These are phyloP conservation scores for Drosophila gaucha DNA, from an alignment of 2,888 invertebrate species.

Conservation along the genomic window DNA sequence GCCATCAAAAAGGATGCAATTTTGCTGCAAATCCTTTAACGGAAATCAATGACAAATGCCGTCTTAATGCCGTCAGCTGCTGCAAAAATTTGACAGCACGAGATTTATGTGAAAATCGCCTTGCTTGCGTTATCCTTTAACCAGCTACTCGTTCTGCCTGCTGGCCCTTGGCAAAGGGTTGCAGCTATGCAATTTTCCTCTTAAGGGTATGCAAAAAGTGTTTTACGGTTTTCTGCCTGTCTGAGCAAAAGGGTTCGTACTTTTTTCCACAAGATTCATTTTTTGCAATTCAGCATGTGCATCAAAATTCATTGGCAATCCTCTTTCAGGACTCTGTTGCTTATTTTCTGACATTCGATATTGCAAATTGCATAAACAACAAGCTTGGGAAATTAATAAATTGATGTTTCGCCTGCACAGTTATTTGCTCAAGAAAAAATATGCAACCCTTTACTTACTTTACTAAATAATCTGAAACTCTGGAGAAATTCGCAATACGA, in stretches of 20 bases:
- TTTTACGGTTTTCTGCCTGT: constrained; percentile 71
- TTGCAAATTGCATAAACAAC: constrained; percentile 72
- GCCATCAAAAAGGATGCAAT: constrained; percentile 44
- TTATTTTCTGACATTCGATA: constrained; percentile 68
- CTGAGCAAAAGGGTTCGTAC: constrained; percentile 58
- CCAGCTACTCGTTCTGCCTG: constrained; percentile 3
- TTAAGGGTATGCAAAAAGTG: constrained; percentile 50
- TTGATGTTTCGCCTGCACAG: constrained; percentile 41
- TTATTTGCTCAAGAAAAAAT: constrained; percentile 37
- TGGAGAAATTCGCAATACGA: constrained; percentile 29
- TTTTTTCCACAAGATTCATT: neutral
- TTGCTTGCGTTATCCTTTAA: constrained; percentile 2
- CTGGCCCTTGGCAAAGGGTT: constrained; percentile 72
- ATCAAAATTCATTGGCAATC: constrained; percentile 65
- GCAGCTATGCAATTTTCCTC: constrained; percentile 34
- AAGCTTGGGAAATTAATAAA: constrained; percentile 73
- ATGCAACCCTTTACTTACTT: constrained; percentile 37
- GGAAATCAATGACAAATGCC: constrained; percentile 73
- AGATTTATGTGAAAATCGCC: constrained; percentile 68
- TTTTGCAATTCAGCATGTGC: constrained; percentile 27
- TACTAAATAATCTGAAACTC: constrained; percentile 6
- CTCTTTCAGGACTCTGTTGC: constrained; percentile 49
- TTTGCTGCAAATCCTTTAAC: constrained; percentile 63
- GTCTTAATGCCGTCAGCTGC: constrained; percentile 72
- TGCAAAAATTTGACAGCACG: constrained; percentile 32